A percentile compares a stretch with the other conserved stretches of the same genome.
Evolutionary conservation across 2,113 vertebrate species (phyloP).

Genomic region (Rhagologus leucostigma): DNA sequence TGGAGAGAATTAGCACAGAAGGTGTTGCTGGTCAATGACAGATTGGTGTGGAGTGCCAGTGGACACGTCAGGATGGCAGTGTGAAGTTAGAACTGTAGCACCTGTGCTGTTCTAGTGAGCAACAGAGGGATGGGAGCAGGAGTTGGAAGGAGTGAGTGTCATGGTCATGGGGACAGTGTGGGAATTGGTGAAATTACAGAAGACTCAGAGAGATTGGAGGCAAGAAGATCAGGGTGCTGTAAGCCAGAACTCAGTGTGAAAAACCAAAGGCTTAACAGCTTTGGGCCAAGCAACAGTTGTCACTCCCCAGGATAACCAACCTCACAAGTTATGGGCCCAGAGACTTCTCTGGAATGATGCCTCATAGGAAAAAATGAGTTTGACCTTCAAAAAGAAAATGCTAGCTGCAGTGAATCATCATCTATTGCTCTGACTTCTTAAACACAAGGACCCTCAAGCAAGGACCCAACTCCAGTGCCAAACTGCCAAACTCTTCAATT

Average conservation of each 20-base stretch:
- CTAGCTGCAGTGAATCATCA: neutral
- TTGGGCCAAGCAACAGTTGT: neutral
- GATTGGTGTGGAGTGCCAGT: rapidly evolving
- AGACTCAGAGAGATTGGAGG: neutral
- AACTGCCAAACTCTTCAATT: neutral
- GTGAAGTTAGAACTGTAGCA: neutral
- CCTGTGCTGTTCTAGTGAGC: neutral
- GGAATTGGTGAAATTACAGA: neutral
- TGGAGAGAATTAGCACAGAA: neutral
- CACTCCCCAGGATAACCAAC: neutral
- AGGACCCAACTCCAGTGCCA: neutral
- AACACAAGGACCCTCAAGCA: neutral
- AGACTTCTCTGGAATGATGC: neutral
- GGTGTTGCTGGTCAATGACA: neutral
- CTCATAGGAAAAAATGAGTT: neutral
- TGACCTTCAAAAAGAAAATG: neutral
- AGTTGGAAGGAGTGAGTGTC: neutral
- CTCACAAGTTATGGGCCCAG: neutral
- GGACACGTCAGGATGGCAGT: rapidly evolving
- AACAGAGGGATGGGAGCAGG: neutral
- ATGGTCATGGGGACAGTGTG: neutral
- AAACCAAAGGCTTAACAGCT: neutral
- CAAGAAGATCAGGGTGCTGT: neutral
- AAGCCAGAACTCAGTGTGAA: neutral
- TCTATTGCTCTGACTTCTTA: neutral